These are phyloP conservation scores for Dryoscopus gambensis DNA, from an alignment of 2,113 vertebrate species.

Conservation along the genomic window DNA sequence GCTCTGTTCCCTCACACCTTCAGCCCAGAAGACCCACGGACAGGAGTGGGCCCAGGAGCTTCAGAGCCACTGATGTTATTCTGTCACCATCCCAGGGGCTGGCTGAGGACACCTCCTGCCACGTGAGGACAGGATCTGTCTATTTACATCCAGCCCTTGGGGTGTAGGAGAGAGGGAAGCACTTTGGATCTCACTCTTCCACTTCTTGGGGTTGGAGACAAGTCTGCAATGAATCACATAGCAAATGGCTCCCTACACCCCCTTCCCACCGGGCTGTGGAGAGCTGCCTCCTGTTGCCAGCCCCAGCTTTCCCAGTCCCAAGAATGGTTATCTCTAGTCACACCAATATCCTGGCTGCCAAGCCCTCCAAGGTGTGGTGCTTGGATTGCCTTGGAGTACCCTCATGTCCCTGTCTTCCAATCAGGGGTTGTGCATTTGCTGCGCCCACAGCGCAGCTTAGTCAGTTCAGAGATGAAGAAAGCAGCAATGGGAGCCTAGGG, in stretches of 20 bases:
- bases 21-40: not conserved
- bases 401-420: not conserved
- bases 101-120: not conserved
- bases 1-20: not conserved
- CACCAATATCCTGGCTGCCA: not conserved
- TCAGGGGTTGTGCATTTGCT: not conserved
- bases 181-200: not conserved
- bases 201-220: not conserved
- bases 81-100: not conserved
- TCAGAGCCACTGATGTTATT: rapidly evolving
- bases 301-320: not conserved
- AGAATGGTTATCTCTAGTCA: not conserved
- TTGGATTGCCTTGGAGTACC: not conserved
- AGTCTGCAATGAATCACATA: not conserved
- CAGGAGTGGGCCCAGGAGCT: not conserved
- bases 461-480: not conserved
- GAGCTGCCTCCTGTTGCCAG: not conserved
- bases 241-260: not conserved
- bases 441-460: not conserved
- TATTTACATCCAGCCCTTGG: not conserved
- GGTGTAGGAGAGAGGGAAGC: not conserved
- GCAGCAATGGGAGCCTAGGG: not conserved
- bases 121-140: not conserved
- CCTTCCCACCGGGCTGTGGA: rapidly evolving
- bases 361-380: not conserved